Evolutionary conservation across 2,888 invertebrate genomes (phyloP).

Genomic region (Agriopis leucophaearia): DNA sequence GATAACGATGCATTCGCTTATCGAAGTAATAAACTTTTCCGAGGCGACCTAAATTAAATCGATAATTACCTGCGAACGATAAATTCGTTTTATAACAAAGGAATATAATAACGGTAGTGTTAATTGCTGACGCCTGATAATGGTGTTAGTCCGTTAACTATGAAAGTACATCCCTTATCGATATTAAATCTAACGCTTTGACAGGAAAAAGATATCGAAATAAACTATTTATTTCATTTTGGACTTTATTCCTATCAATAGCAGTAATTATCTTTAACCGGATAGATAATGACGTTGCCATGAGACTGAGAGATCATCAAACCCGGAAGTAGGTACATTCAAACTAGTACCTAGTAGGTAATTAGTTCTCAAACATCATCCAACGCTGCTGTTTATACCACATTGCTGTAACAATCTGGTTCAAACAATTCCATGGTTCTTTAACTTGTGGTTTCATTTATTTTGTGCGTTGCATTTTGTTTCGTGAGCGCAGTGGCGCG

Average conservation of each 20-base stretch:
- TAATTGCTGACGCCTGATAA: slow-evolving; percentile 23
- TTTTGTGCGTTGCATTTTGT: slow-evolving; percentile 63
- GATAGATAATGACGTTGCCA: slow-evolving; percentile 19
- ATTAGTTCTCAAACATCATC: neutral
- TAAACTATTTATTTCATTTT: neutral
- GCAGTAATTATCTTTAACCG: slow-evolving; percentile 11
- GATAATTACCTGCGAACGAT: neutral
- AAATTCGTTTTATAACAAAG: slow-evolving; percentile 16
- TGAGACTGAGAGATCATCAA: slow-evolving; percentile 25
- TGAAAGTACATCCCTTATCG: slow-evolving; percentile 21
- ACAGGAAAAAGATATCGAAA: slow-evolving; percentile 10
- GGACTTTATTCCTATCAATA: slow-evolving; percentile 22
- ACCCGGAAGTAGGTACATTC: slow-evolving; percentile 29
- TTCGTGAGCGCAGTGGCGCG: slow-evolving; percentile 43
- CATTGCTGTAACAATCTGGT: slow-evolving; percentile 53
- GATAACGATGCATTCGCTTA: slow-evolving; percentile 41
- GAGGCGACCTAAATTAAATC: slow-evolving; percentile 14
- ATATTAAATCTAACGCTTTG: slow-evolving; percentile 21
- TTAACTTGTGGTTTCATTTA: slow-evolving; percentile 34
- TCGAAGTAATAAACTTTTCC: slow-evolving; percentile 21
- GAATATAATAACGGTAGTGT: slow-evolving; percentile 30
- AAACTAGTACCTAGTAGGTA: slow-evolving; percentile 2
- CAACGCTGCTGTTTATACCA: slow-evolving; percentile 44
- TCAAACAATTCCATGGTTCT: slow-evolving; percentile 65
- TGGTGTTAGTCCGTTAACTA: slow-evolving; percentile 22